Evolutionary conservation across 2,113 vertebrate species (phyloP).

Genomic region (Callipepla squamata): DNA sequence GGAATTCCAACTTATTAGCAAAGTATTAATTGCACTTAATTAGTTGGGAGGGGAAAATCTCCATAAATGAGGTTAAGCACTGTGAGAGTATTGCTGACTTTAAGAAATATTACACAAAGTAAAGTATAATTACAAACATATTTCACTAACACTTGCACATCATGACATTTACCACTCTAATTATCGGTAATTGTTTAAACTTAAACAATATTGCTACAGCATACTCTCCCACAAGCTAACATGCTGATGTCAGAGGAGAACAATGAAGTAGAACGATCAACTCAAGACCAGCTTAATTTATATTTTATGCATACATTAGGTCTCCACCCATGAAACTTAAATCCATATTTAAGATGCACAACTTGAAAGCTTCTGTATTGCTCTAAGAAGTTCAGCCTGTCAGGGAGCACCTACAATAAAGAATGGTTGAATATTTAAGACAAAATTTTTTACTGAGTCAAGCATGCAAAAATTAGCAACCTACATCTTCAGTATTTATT

Average conservation of each 20-base stretch:
- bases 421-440: not conserved
- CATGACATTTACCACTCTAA: conserved; percentile 55
- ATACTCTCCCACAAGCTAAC: not conserved
- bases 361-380: not conserved
- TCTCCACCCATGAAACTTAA: not conserved
- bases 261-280: not conserved
- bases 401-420: not conserved
- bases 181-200: conserved; percentile 53
- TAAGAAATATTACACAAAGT: conserved; percentile 42
- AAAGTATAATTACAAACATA: conserved; percentile 55
- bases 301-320: not conserved
- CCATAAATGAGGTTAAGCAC: conserved; percentile 2
- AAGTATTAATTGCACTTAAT: conserved; percentile 49
- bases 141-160: conserved; percentile 61
- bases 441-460: not conserved
- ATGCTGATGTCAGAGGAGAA: conserved; percentile 28
- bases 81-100: conserved; percentile 28
- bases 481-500: not conserved
- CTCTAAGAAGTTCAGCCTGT: not conserved
- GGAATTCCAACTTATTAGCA: conserved; percentile 21
- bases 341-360: not conserved
- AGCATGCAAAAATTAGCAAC: not conserved
- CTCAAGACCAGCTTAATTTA: not conserved
- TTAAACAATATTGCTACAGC: conserved; percentile 43
- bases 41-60: conserved; percentile 23